Base-by-base conservation (phyloP, 2,113 vertebrate genomes). In the Dipodomys stephensi region DNA sequence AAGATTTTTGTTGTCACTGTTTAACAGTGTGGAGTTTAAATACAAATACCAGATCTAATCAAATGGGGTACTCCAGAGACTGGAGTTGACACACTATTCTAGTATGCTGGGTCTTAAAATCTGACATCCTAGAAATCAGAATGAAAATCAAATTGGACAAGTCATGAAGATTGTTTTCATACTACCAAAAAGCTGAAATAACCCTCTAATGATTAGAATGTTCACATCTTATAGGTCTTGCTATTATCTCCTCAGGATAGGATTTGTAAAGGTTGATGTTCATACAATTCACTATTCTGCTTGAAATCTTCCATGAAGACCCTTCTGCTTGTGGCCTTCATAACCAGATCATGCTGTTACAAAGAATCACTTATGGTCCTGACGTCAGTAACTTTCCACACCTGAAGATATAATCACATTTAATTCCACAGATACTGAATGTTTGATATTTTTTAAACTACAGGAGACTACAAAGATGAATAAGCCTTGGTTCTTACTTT, bases 371-470 rank as follows among this genome's bases (percentile, higher is more conserved):
- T 67, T 74, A 18, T 83, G 25, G 39, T 76, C 16, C 13, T 88
- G 62, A 49, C 80, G 10, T 73, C 46, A 83, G 83, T 88, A 93
- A 30, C 22, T 87, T 95, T 77, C 72, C 28, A 89, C 39, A 30
- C 84, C 67, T 25, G 57, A 71, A 44, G 76, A 91, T 74, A 39
- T 49, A 64, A 94, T 69, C 92, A 49, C 68, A 81, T 78, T 44
- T 60, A 62, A 8, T 84, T 92, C 39, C 7, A 25, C 39, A 81
- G 80, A 72, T 20, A 86, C 16, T 35, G 72, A 92, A 77, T 49
- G 53, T 18, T 84, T 81, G 60, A 78, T 89, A 53, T 44, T 91
- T 94, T 88, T 88, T 57, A 94, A 86, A 74, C 22, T 39, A 60
- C n/a, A 49, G 19, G 25, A 32, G 74, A 72, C 80, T 73, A 30